A percentile compares a stretch with the other conserved stretches of the same genome.
Conservation (phyloP, 2,113 vertebrate species). For the Oryzias curvinotus region DNA sequence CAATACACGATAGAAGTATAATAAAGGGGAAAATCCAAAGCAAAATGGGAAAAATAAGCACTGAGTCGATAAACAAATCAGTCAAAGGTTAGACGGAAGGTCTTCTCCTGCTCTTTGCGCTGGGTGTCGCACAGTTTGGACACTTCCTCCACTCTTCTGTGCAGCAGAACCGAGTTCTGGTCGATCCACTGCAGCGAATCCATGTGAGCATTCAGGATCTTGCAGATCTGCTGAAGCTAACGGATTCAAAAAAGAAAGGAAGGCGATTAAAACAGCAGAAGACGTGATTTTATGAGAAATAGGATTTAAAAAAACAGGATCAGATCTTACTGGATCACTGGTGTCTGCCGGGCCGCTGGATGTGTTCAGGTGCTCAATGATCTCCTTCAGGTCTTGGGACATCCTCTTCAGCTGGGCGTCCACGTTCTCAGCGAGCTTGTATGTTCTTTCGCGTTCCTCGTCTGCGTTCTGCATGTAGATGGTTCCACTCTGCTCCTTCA, state of each 20-base stretch:
- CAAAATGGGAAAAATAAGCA: not conserved
- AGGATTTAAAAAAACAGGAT: not conserved
- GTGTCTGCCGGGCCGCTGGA: conserved; percentile 81
- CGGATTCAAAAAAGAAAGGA: not conserved
- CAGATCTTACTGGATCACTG: conserved; percentile 80
- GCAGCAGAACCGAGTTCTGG: conserved; percentile 92
- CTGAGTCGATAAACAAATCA: conserved; percentile 31
- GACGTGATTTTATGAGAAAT: not conserved
- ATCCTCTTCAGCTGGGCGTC: conserved; percentile 89
- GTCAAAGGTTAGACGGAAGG: conserved; percentile 86
- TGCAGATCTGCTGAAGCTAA: conserved; percentile 96
- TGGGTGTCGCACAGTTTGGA: conserved; percentile 89
- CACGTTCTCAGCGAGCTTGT: conserved; percentile 90
- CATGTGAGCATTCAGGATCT: conserved; percentile 97
- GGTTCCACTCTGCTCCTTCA: conserved; percentile 94
- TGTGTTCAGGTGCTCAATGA: conserved; percentile 87
- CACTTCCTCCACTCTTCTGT: conserved; percentile 94
- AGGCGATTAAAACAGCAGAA: not conserved
- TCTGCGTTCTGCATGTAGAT: conserved; percentile 97
- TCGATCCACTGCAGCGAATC: conserved; percentile 97
- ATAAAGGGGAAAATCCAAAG: conserved; percentile 1
- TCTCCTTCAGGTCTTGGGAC: conserved; percentile 92
- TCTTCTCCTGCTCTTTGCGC: conserved; percentile 94
- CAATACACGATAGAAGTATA: not conserved
- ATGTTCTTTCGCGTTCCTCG: conserved; percentile 94